Conservation (phyloP, 1,140 invertebrate species). For the Zaprionus nigranus region DNA sequence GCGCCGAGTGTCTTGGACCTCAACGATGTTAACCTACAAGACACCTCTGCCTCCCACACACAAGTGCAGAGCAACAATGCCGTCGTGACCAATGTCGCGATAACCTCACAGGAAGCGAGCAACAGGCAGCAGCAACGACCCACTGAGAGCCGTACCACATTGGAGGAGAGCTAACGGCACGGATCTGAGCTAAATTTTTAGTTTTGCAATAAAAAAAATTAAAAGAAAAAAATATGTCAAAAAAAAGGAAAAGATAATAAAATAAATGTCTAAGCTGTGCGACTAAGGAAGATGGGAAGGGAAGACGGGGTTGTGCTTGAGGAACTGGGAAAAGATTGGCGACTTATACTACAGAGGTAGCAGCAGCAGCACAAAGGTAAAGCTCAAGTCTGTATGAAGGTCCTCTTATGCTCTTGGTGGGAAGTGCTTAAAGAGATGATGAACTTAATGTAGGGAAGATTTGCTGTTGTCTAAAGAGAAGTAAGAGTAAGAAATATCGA, state of each 20-base stretch:
- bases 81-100: background rate
- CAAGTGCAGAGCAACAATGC: background rate
- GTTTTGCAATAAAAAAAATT: background rate
- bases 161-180: background rate
- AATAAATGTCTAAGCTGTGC: background rate
- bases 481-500: no score
- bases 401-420: no score
- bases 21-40: background rate
- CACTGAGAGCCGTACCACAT: background rate
- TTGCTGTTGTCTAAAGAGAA: no score
- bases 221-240: background rate
- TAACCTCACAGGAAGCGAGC: background rate
- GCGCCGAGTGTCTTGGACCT: conserved; percentile 33
- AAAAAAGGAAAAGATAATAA: background rate
- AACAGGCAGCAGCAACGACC: background rate
- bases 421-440: no score
- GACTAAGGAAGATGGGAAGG: no score
- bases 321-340: no score
- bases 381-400: no score
- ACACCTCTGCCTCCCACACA: background rate
- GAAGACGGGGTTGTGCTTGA: no score
- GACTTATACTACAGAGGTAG: no score
- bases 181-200: background rate
- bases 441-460: no score
- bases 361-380: no score